Percentiles rank a stretch among this genome's conserved stretches.
Evolutionary conservation across 2,888 invertebrate species (phyloP).

Genomic region (Spicauda simplicius): DNA sequence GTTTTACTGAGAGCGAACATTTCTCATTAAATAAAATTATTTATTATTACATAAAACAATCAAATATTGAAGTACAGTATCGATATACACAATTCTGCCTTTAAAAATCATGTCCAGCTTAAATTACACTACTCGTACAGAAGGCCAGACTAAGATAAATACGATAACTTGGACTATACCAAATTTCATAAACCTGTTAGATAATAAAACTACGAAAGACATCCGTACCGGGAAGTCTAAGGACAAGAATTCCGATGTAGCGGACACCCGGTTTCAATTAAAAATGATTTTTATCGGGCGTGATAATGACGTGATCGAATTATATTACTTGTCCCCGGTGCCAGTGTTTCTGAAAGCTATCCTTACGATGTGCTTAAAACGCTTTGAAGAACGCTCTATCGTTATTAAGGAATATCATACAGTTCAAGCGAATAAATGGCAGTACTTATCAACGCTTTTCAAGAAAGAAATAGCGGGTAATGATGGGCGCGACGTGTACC

Average conservation of each 20-base stretch:
- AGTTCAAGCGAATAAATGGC: constrained; percentile 76
- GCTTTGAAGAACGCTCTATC: constrained; percentile 74
- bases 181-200: constrained; percentile 64
- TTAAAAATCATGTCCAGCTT: constrained; percentile 53
- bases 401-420: constrained; percentile 74
- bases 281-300: constrained; percentile 76
- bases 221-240: constrained; percentile 67
- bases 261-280: constrained; percentile 65
- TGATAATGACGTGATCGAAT: constrained; percentile 73
- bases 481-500: constrained; percentile 64
- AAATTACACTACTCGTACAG: constrained; percentile 69
- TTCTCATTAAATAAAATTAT: no score
- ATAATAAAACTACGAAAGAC: constrained; percentile 65
- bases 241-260: constrained; percentile 50
- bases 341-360: constrained; percentile 72
- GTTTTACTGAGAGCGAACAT: no score
- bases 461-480: constrained; percentile 66
- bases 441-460: constrained; percentile 71
- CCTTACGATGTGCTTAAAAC: constrained; percentile 69
- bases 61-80: neutral
- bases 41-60: neutral
- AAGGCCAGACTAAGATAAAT: constrained; percentile 73
- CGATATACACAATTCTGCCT: neutral
- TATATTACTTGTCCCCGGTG: constrained; percentile 69
- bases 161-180: constrained; percentile 75